Evolutionary conservation across 1,140 invertebrate species (phyloP), one percentile per base, ranked within the genome.

Genomic region (Dendrolimus punctatus): DNA sequence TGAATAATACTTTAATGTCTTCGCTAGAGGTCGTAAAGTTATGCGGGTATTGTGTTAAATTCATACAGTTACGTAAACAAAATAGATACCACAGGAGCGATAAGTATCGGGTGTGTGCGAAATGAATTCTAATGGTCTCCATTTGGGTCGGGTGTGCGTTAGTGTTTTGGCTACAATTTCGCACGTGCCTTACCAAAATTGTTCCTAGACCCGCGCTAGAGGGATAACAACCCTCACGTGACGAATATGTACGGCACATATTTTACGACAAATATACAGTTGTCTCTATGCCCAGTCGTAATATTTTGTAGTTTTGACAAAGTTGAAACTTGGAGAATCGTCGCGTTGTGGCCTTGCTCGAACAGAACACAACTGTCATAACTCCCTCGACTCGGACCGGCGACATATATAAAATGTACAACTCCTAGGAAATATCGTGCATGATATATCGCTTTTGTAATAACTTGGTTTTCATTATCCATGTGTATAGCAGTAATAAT

Each of bases 401-500:
- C 53, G 52, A 61, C 61, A 65, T 60, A 64, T 60, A 64, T 69
- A 62, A 73, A 71, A 75, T 68, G 70, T 66, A 69, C 58, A 71
- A 67, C 53, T 58, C 58, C 54, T 60, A 60, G 52, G 57, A 64
- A 58, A 53, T 50, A 47, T 51, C 60, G 46, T 63, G 56, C 61
- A 66, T 73, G 70, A 75, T 73, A 75, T 73, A 75, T 75, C 55
- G 66, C 64, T 46, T 51, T 42, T 50, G 47, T 57, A 56, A 54
- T 23, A 23, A 2, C 3, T 23, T 23, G 23, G 23, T 23, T 23
- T 23, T 23, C 23, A 3, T 23, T 53, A 43, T 53, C 53, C 53
- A 47, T 37, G 48, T 41, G 47, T 45, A 23, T 23, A 3, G 3
- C 23, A 23, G 23, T 23, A 23, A 3, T 23, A 23, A 23, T 3